These are phyloP conservation scores for Drosophila punjabiensis DNA, from an alignment of 1,140 invertebrate genomes.

Conservation along the genomic window DNA sequence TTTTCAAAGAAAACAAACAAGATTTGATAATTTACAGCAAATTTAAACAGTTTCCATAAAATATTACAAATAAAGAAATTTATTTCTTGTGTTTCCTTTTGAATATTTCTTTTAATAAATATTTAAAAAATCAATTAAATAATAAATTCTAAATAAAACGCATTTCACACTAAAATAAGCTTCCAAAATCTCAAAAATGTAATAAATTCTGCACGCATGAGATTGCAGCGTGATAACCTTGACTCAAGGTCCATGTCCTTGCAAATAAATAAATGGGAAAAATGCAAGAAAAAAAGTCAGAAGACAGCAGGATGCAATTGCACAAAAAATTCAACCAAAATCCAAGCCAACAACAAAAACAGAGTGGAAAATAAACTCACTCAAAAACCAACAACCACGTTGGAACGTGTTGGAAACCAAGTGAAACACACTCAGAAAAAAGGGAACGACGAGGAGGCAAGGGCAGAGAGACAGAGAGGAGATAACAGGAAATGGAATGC, in stretches of 20 bases:
- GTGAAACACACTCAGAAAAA: slow-evolving; percentile 70
- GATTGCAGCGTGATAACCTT: slow-evolving; percentile 26
- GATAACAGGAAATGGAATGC: slow-evolving; percentile 70
- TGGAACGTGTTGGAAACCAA: slow-evolving; percentile 9
- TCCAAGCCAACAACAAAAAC: neutral
- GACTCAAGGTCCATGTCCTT: slow-evolving; percentile 48
- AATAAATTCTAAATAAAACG: neutral
- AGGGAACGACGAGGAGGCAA: slow-evolving; percentile 7
- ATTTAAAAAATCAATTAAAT: neutral
- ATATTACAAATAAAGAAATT: too few relatives aligned
- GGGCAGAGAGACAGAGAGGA: slow-evolving; percentile 44
- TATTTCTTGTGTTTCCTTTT: too few relatives aligned
- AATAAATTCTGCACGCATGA: slow-evolving; percentile 12
- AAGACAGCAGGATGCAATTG: slow-evolving; percentile 26
- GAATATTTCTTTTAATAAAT: neutral
- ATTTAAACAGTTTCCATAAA: too few relatives aligned
- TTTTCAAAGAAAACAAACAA: too few relatives aligned
- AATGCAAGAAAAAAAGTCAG: neutral
- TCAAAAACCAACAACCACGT: slow-evolving; percentile 9
- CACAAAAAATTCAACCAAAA: slow-evolving; percentile 1
- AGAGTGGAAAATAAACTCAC: slow-evolving; percentile 25
- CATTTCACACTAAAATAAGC: neutral
- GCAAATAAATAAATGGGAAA: slow-evolving; percentile 31
- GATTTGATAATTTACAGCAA: too few relatives aligned
- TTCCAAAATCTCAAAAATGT: neutral